Conservation (phyloP, 2,797 vertebrate species). For the Gymnocypris eckloni region DNA sequence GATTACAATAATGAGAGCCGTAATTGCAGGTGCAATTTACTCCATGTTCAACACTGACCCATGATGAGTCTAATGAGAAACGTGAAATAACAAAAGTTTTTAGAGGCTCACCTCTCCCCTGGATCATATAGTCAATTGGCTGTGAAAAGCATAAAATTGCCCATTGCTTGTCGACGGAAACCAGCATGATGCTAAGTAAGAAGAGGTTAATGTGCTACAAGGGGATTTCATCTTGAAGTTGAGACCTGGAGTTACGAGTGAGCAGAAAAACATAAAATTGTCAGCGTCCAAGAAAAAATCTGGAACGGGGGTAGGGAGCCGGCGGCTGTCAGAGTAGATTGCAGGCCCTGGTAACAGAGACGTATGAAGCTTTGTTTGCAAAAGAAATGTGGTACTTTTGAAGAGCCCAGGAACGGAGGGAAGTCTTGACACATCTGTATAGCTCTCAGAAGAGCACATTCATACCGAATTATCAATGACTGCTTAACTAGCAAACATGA, state of each 20-base stretch:
- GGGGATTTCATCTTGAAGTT: slow-evolving; percentile 64
- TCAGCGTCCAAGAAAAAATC: slow-evolving; percentile 49
- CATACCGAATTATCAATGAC: slow-evolving; percentile 36
- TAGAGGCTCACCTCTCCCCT: slow-evolving; percentile 45
- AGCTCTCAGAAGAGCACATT: slow-evolving; percentile 7
- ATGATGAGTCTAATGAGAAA: slow-evolving; percentile 45
- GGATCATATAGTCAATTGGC: slow-evolving; percentile 70
- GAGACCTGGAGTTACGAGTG: slow-evolving; percentile 64
- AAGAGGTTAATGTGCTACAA: slow-evolving; percentile 69
- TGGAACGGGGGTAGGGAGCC: slow-evolving; percentile 26
- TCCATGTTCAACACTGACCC: slow-evolving; percentile 48
- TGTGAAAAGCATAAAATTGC: slow-evolving; percentile 77
- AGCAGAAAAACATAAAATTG: slow-evolving; percentile 64
- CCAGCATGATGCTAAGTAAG: slow-evolving; percentile 62
- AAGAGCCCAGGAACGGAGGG: not conserved
- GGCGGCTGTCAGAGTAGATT: slow-evolving; percentile 38
- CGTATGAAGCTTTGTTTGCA: slow-evolving; percentile 49
- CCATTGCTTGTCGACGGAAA: slow-evolving; percentile 68
- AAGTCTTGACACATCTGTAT: slow-evolving; percentile 21
- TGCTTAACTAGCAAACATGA: slow-evolving; percentile 48
- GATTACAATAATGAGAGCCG: slow-evolving; percentile 42
- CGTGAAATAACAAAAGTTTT: slow-evolving; percentile 39
- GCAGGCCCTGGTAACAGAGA: slow-evolving; percentile 17
- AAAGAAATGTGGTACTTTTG: not conserved
- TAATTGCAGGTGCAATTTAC: slow-evolving; percentile 53